Base-by-base conservation (phyloP, 2,888 invertebrate genomes). In the Dusona sp. region DNA sequence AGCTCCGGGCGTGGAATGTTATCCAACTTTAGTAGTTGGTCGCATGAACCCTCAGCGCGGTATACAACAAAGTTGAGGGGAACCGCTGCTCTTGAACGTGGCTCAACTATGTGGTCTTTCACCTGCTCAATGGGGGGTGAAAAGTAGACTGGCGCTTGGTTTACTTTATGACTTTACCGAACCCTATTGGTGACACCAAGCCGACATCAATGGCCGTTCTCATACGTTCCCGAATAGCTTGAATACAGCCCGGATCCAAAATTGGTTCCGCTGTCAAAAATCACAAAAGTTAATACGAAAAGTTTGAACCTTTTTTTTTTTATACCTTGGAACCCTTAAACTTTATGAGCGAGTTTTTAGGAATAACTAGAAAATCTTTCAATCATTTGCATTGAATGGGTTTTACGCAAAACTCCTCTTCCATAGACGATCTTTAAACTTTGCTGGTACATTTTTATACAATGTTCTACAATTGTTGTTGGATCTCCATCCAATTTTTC, bases 91-190 rank as follows among this genome's bases (percentile, higher is more conserved):
- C 16, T 61, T 61, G 16, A 29, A 61, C 29, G 29, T 61, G 61
- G 29, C 29, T 61, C 61, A 61, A 29, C 61, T 29, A 61, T 61
- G 61, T 61, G 29, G 61, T 29, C 29, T 61, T 25, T 61, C 61
- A 61, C 61, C 61, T 61, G 61, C 16, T 29, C 16, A 61, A 61
- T 61, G 29, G 16, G 61, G 61, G 61, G 29, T 61, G 61, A 25
- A 61, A 61, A 61, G 61, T 61, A 29, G 29, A 29, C 29, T 61
- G 29, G 61, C 61, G 29, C 29, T 29, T 29, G 61, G 29, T 7
- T 61, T 16, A 29, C 61, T 61, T 61, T 29, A 61, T 16, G 61
- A 29, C 6, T 1, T n/a, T 61, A 61, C 3, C 16, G n/a, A 6
- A 29, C 29, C 61, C 61, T 13, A 61, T 61, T 57, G 57, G 57